Evolutionary conservation across 2,888 invertebrate species (phyloP), one percentile per base, ranked within the genome.

Genomic region (Galeruca laticollis): DNA sequence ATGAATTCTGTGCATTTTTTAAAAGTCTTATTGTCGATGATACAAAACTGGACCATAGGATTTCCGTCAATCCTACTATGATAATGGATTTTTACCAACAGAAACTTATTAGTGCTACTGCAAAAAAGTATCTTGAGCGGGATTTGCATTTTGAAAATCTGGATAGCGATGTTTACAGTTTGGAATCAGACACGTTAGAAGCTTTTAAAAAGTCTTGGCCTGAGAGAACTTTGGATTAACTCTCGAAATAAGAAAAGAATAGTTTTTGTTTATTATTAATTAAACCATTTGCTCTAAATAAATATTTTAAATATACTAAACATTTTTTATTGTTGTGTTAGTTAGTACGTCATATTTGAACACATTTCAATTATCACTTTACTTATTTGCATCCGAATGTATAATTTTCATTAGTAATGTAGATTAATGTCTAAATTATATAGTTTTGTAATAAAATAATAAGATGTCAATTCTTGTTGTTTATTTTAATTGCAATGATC

Each of bases 11-110:
- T 4, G 52, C 56, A 5, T 78, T 74, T 72, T 71, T 77, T 47
- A 70, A 73, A 33, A 71, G 71, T 60, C 63, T 78, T n/a, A 69
- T 75, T 69, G 56, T 76, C n/a, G 65, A 60, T 20, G 59, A 65
- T 60, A 60, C 62, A 1, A 62, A 71, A 4, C 62, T 68, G 13
- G 60, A 75, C 65, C 20, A 73, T 11, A 59, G 69, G n/a, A 57
- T 73, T 13, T 71, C 75, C 13, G 62, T 77, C 37, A 69, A 70
- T 49, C 72, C 72, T 31, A 61, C 69, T 11, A 61, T 72, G 69
- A 62, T 70, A 61, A 5, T 72, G 15, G 70, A 70, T 26, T 4
- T 10, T 1, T 47, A 70, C 37, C 15, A 56, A n/a, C 63, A 52
- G n/a, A 65, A 68, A 52, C 35, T 72, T 2, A 62, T 57, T 18